Percentiles rank a stretch among this genome's conserved stretches.
phyloP scores from a whole-genome alignment of 2,113 vertebrate genomes.

The Bagarius yarrelli region DNA sequence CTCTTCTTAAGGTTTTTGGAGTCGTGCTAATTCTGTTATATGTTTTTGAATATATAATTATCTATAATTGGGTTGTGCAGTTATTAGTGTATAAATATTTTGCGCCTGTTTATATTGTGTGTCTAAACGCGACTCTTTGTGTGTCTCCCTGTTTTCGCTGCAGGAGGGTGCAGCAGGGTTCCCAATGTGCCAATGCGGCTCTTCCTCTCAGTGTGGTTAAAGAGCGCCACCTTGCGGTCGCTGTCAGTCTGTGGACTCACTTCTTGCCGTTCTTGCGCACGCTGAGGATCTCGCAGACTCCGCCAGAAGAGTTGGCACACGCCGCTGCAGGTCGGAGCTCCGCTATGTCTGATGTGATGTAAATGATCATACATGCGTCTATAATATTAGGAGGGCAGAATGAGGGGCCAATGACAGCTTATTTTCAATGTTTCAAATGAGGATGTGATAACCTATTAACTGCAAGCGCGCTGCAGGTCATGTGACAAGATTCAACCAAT shows the following conservation, averaged over 20 bases:
- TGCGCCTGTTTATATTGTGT: background rate
- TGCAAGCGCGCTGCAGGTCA: too few species aligned
- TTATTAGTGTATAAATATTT: background rate
- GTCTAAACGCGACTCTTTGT: background rate
- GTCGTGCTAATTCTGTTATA: background rate
- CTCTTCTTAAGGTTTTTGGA: background rate
- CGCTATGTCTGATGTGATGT: background rate
- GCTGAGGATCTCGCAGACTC: slow-evolving; percentile 82
- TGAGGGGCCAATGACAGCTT: too few species aligned
- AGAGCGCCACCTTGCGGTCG: slow-evolving; percentile 93
- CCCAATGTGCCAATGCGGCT: slow-evolving; percentile 58
- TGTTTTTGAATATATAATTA: background rate
- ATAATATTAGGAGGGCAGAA: too few species aligned
- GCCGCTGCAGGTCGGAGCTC: slow-evolving; percentile 85
- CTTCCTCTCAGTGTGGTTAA: slow-evolving; percentile 74
- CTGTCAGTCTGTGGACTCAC: slow-evolving; percentile 84
- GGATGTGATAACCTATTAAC: too few species aligned
- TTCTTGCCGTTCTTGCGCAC: slow-evolving; percentile 89
- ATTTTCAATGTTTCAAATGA: too few species aligned
- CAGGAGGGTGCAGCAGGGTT: slow-evolving; percentile 78
- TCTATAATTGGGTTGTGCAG: background rate
- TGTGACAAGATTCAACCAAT: too few species aligned
- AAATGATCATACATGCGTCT: too few species aligned
- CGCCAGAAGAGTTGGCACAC: slow-evolving; percentile 83
- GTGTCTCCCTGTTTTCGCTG: background rate